Evolutionary conservation across 2,888 invertebrate genomes (phyloP).

Genomic region (Xanthorhoe designata): DNA sequence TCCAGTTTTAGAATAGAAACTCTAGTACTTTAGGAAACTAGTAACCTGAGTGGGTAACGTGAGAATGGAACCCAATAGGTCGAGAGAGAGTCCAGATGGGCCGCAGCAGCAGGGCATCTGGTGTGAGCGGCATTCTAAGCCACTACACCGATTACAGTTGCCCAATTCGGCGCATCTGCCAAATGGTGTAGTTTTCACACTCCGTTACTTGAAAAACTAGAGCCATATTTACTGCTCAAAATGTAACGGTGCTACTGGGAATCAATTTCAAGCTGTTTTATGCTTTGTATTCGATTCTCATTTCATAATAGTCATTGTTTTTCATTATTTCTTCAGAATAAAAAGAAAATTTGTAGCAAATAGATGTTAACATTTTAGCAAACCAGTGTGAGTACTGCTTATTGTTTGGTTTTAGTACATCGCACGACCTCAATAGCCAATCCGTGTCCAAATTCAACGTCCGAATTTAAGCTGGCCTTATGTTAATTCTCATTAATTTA

Average conservation of each 20-base stretch:
- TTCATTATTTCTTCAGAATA: neutral
- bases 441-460: constrained; percentile 49
- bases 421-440: constrained; percentile 45
- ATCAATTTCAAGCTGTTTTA: too few species aligned
- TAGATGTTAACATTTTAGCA: constrained; percentile 1
- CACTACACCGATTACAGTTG: constrained; percentile 80
- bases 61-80: constrained; percentile 71
- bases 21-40: constrained; percentile 60
- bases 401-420: constrained; percentile 39
- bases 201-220: neutral
- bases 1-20: constrained; percentile 57
- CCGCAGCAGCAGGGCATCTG: constrained; percentile 47
- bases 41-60: constrained; percentile 65
- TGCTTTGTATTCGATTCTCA: neutral
- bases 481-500: constrained; percentile 73
- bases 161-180: constrained; percentile 69
- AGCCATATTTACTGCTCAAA: neutral
- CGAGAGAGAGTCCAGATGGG: constrained; percentile 68
- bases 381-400: constrained; percentile 29
- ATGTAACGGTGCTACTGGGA: neutral
- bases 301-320: neutral
- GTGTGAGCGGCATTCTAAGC: constrained; percentile 77
- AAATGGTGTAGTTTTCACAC: constrained; percentile 63
- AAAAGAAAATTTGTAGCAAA: neutral
- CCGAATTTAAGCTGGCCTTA: constrained; percentile 52